Conservation (phyloP, 2,888 invertebrate genomes). For the Andrena dorsata region DNA sequence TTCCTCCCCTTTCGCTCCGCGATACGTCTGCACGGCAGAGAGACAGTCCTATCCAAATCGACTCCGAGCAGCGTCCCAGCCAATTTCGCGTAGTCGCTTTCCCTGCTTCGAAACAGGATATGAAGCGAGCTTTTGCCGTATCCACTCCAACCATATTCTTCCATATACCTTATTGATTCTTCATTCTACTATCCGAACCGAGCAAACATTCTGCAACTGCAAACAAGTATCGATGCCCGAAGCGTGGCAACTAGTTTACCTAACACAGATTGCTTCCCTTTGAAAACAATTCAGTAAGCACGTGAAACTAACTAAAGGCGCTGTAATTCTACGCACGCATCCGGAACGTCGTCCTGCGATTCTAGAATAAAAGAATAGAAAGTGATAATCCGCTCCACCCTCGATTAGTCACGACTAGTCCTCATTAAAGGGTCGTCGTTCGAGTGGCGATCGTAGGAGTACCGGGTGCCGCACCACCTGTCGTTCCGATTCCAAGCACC, state of each 20-base stretch:
- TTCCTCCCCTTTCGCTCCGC: constrained; percentile 40
- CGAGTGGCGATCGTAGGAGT: constrained; percentile 43
- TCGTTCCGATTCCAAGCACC: constrained; percentile 61
- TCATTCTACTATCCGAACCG: too few relatives aligned
- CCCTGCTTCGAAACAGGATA: constrained; percentile 32
- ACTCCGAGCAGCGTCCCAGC: constrained; percentile 60
- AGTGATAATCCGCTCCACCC: constrained; percentile 59
- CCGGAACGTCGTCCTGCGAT: background rate
- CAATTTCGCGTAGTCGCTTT: constrained; percentile 56
- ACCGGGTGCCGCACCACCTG: constrained; percentile 60
- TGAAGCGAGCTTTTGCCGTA: constrained; percentile 34
- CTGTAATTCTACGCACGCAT: background rate
- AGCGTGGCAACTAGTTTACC: too few relatives aligned
- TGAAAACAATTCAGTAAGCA: too few relatives aligned
- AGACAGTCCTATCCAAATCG: constrained; percentile 48
- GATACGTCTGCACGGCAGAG: constrained; percentile 39
- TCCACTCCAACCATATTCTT: background rate
- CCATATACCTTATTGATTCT: background rate
- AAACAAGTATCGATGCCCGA: too few relatives aligned
- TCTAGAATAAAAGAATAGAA: constrained; percentile 34
- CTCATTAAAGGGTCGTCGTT: constrained; percentile 59
- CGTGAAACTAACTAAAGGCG: too few relatives aligned
- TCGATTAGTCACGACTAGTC: constrained; percentile 64
- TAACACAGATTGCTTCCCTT: too few relatives aligned
- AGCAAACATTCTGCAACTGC: too few relatives aligned